These are phyloP conservation scores for Zaprionus camerounensis DNA, from an alignment of 1,140 invertebrate genomes.

Conservation along the genomic window DNA sequence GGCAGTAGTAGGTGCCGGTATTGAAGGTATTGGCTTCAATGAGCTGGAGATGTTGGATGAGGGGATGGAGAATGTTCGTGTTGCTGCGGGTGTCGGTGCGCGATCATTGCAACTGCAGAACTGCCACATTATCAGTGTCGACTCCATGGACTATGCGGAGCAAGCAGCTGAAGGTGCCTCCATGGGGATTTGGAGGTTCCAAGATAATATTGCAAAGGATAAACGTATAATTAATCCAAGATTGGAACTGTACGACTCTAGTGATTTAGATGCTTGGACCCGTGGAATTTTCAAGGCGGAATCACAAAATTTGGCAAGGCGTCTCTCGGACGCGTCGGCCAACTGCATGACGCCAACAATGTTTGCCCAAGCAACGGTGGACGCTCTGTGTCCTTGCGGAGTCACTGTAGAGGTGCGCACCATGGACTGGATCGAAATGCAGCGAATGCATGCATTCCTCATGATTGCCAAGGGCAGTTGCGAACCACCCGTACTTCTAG, in stretches of 20 bases:
- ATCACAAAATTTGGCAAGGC: constrained; percentile 93
- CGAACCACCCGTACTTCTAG: constrained; percentile 91
- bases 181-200: constrained; percentile 87
- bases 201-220: constrained; percentile 86
- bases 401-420: constrained; percentile 88
- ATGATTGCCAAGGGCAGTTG: constrained; percentile 90
- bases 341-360: constrained; percentile 94
- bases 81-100: constrained; percentile 86
- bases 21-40: constrained; percentile 87
- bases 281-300: constrained; percentile 90
- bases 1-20: constrained; percentile 89
- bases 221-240: constrained; percentile 84
- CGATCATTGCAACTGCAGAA: constrained; percentile 86
- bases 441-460: constrained; percentile 91
- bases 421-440: constrained; percentile 88
- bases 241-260: constrained; percentile 84
- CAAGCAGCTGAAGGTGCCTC: constrained; percentile 89
- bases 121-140: constrained; percentile 86
- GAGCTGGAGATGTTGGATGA: constrained; percentile 89
- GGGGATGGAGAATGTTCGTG: constrained; percentile 85
- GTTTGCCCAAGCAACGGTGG: constrained; percentile 88
- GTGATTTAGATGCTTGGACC: constrained; percentile 87
- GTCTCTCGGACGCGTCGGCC: constrained; percentile 91
- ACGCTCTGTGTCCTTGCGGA: constrained; percentile 85
- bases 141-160: constrained; percentile 89